Evolutionary conservation across 2,797 vertebrate genomes (phyloP), one percentile per base, ranked within the genome.

Genomic region (Kryptolebias ocellatus): DNA sequence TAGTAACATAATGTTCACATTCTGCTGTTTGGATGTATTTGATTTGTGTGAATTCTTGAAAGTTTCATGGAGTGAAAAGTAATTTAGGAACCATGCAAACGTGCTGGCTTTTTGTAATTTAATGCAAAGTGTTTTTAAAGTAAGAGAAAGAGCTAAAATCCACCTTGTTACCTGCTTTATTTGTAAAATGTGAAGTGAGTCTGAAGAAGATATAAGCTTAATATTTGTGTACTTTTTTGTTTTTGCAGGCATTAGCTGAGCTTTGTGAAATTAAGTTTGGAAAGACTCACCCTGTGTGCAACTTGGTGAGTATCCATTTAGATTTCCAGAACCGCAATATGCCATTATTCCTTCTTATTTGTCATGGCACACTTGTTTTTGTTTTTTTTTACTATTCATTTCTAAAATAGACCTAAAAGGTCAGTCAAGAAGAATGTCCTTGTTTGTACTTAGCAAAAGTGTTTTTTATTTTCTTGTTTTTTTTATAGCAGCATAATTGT

Each of bases 241-340:
- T 59, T 73, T 84, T 84, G 2, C 84, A 99, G 98, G 98, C 98
- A 87, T 93, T 99, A 92, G 94, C 96, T 52, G 98, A 99, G 78
- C 95, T 99, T 61, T 99, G 97, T 94, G 98, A 99, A 94, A 98
- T 99, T 79, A 99, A 99, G 87, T 98, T 96, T 70, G 98, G 97
- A 86, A 99, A 98, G 90, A 96, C 95, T 27, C 98, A 99, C 69
- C 97, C 98, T 0, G 85, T 98, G 85, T 99, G 98, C 90, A 96
- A 70, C 90, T 94, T 99, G 98, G 98, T 95, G 73, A 93, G 93
- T 92, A 53, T 66, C 27, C 49, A 17, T 11, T 24, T 68, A 9
- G n/a, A 60, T 60, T 12, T 5, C 2, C 7, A 17, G 39, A 60
- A 20, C 17, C 53, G 2, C 11, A 50, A 42, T 53, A 17, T 77